Evolutionary conservation across 2,888 invertebrate genomes (phyloP).

Genomic region (Hipparchia semele): DNA sequence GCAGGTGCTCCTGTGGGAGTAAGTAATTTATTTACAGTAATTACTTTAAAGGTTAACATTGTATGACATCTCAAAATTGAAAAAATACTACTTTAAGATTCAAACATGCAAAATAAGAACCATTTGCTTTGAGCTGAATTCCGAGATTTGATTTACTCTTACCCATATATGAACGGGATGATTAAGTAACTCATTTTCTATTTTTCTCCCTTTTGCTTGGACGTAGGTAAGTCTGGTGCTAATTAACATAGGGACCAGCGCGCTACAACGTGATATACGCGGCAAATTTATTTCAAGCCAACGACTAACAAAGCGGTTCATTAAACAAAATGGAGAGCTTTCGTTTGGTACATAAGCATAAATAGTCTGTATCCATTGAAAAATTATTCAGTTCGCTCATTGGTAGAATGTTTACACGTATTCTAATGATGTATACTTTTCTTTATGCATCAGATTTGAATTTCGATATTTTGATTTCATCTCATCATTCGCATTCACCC

Average conservation of each 20-base stretch:
- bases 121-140: neutral
- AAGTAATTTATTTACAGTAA: too few species aligned
- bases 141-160: constrained; percentile 5
- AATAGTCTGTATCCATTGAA: constrained; percentile 5
- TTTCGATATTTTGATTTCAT: too few species aligned
- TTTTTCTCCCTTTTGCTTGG: constrained; percentile 22
- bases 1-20: too few species aligned
- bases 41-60: too few species aligned
- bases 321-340: constrained; percentile 51
- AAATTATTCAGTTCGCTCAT: neutral
- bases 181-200: constrained; percentile 24
- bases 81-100: too few species aligned
- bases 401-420: neutral
- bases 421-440: neutral
- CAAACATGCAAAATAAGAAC: neutral
- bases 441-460: too few species aligned
- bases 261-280: constrained; percentile 58
- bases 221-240: constrained; percentile 47
- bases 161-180: constrained; percentile 4
- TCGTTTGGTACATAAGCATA: constrained; percentile 43
- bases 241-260: constrained; percentile 64
- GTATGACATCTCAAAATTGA: too few species aligned
- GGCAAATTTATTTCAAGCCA: constrained; percentile 57
- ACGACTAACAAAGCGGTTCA: constrained; percentile 52
- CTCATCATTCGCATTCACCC: too few species aligned